Evolutionary conservation across 1,140 invertebrate species (phyloP).

Genomic region (Drosophila murphyi): DNA sequence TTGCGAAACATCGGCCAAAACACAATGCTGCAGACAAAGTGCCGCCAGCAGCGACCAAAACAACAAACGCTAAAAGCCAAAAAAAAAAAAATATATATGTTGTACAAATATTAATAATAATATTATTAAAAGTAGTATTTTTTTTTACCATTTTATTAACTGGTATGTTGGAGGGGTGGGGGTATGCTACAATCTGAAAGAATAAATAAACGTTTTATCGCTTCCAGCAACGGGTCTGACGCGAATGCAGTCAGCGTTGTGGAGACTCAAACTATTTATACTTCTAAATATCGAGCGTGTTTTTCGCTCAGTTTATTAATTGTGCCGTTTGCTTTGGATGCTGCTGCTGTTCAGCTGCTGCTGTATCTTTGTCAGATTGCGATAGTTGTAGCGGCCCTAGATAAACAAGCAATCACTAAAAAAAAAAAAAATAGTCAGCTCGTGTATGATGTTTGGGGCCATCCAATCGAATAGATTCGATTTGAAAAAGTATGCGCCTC

Average conservation of each 20-base stretch:
- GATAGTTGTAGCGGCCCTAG: slow-evolving; percentile 68
- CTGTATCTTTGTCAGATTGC: slow-evolving; percentile 37
- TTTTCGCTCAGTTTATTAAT: slow-evolving; percentile 73
- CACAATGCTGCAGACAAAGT: slow-evolving; percentile 37
- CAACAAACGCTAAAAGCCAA: slow-evolving; percentile 36
- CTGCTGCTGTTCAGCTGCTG: slow-evolving; percentile 39
- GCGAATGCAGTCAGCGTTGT: slow-evolving; percentile 69
- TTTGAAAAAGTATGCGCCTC: slow-evolving; percentile 55
- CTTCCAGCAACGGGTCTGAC: slow-evolving; percentile 58
- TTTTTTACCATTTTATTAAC: slow-evolving; percentile 42
- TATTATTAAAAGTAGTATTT: neutral
- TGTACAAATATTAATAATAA: neutral
- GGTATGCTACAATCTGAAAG: slow-evolving; percentile 16
- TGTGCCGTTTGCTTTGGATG: slow-evolving; percentile 54
- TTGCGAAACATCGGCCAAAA: slow-evolving; percentile 68
- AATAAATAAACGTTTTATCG: slow-evolving; percentile 53
- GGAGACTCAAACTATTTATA: slow-evolving; percentile 73
- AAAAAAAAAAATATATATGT: neutral
- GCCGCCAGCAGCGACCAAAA: slow-evolving; percentile 42
- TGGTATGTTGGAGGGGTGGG: neutral
- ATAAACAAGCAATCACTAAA: slow-evolving; percentile 55
- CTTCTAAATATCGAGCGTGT: slow-evolving; percentile 67
- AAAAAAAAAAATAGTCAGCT: slow-evolving; percentile 6
- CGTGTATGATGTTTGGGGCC: slow-evolving; percentile 40
- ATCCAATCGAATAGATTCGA: slow-evolving; percentile 26